Conservation (phyloP, 37 sponge, comb jelly and placozoan genomes). For the Diacarnus erythraeanus region DNA sequence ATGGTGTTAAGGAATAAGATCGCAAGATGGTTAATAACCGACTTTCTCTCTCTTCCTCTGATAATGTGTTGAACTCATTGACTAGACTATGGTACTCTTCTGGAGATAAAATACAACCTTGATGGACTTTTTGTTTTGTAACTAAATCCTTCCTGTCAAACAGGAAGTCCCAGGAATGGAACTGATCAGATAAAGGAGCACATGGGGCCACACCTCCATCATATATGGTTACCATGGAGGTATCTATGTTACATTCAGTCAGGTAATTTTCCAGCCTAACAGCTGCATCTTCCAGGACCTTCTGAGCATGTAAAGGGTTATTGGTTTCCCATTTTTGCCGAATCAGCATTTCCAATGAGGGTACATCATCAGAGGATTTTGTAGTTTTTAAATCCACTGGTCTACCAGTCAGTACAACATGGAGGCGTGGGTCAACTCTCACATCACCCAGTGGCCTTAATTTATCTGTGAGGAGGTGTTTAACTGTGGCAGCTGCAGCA, state of each 20-base stretch:
- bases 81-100: conserved; percentile 13
- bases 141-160: conserved; percentile 43
- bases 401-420: conserved; percentile 45
- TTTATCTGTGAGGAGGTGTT: conserved; percentile 8
- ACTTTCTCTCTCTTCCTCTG: conserved; percentile 18
- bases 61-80: conserved; percentile 8
- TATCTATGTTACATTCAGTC: conserved; percentile 4
- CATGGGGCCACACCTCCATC: conserved; percentile 36
- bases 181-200: conserved; percentile 41
- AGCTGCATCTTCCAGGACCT: conserved; percentile 39
- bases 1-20: not conserved
- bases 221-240: conserved; percentile 19
- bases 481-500: conserved; percentile 25
- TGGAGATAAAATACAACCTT: conserved; percentile 23
- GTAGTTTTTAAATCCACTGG: conserved; percentile 25
- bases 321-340: conserved; percentile 30
- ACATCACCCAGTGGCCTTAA: not conserved
- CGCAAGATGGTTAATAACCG: conserved; percentile 16
- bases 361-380: not conserved
- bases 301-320: conserved; percentile 7
- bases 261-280: conserved; percentile 17
- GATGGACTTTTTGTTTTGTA: conserved; percentile 3
- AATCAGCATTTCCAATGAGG: not conserved
- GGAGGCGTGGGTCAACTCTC: conserved; percentile 1
- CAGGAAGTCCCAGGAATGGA: conserved; percentile 48